phyloP scores from a whole-genome alignment of 1,140 invertebrate genomes.

The Zelostemma sp. region DNA sequence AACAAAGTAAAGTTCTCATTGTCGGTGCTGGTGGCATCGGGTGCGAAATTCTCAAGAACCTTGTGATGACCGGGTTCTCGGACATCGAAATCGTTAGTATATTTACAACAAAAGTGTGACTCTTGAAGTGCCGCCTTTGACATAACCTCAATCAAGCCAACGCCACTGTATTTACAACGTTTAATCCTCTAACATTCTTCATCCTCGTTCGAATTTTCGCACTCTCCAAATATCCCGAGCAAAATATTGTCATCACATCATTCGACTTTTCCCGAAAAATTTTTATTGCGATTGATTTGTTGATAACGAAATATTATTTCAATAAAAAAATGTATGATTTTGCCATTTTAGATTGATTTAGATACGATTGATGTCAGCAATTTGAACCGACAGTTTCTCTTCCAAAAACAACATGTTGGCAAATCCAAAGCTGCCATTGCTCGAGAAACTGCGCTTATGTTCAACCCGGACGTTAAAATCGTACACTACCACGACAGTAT shows the following conservation, averaged over 20 bases:
- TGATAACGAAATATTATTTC: too few species aligned
- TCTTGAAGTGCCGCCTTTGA: constrained; percentile 29
- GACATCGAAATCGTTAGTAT: constrained; percentile 93
- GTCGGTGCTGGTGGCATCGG: constrained; percentile 99
- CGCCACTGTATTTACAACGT: constrained; percentile 19
- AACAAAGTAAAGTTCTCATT: constrained; percentile 80
- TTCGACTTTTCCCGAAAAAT: too few species aligned
- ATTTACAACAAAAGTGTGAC: constrained; percentile 1
- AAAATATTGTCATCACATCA: too few species aligned
- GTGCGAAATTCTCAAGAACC: constrained; percentile 98
- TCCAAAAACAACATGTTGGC: constrained; percentile 97
- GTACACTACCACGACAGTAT: constrained; percentile 94
- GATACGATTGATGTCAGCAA: constrained; percentile 99
- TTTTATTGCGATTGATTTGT: too few species aligned
- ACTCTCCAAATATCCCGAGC: too few species aligned
- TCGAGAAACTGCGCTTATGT: constrained; percentile 87
- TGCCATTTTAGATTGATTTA: constrained; percentile 90
- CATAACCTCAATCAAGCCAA: constrained; percentile 38
- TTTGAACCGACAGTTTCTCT: constrained; percentile 98
- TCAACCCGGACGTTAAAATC: constrained; percentile 91
- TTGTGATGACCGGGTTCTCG: constrained; percentile 93
- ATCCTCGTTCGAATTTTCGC: too few species aligned
- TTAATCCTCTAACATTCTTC: too few species aligned
- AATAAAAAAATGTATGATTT: too few species aligned
- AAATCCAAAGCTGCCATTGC: constrained; percentile 95